Evolutionary conservation across 2,113 vertebrate species (phyloP), one percentile per base, ranked within the genome.

Genomic region (Bubo blakistoni): DNA sequence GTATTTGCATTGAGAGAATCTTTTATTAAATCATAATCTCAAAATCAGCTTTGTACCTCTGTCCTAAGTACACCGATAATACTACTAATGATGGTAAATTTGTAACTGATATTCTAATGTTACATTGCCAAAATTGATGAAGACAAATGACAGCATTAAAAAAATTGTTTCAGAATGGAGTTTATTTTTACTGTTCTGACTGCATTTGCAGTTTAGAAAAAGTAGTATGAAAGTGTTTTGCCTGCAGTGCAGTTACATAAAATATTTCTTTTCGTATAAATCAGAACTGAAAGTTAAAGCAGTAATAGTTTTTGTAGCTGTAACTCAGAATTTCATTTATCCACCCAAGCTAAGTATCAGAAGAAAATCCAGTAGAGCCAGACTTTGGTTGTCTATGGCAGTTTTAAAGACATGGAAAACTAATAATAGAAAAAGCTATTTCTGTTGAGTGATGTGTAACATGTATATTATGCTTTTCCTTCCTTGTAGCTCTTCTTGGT

Each of bases 371-470:
- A 71, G 19, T 27, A 94, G 34, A 94, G 88, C 40, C 81, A 97
- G 79, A 91, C 54, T 95, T 92, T 71, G 52, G 58, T 91, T 97
- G 84, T 74, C 92, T 96, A 59, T 88, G 89, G 86, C 70, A 90
- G 69, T 84, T 95, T 93, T 93, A 95, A 97, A 97, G 88, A 82
- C 62, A 71, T 62, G 47, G 54, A 95, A 95, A 95, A 84, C 92
- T 97, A 98, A 97, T 95, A 98, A 96, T 88, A 97, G 97, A 96
- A 96, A 95, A 94, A 89, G 66, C 59, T 92, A 62, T 96, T 97
- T 93, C 77, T 97, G 66, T 96, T 97, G 96, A 97, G 70, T 95
- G 96, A 93, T 93, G 57, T 80, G 87, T 97, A 96, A 91, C 92
- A 71, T 92, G 55, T 95, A 95, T 97, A 96, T 96, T 97, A 96